These are phyloP conservation scores for Cenopis cana DNA, from an alignment of 2,888 invertebrate genomes.

Conservation along the genomic window DNA sequence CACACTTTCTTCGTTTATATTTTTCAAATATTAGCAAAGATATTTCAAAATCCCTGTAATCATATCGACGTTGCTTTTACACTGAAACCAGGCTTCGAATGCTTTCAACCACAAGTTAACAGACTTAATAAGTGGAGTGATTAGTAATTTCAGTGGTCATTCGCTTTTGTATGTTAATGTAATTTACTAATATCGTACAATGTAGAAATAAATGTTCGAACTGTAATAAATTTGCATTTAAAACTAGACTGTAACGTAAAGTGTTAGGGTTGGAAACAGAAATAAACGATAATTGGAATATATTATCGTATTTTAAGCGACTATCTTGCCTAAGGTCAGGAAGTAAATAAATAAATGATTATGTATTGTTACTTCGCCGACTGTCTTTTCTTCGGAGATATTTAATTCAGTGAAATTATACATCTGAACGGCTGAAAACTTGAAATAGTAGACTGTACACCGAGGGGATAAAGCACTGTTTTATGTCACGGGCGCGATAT, in stretches of 20 bases:
- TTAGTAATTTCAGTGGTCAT: slow-evolving; percentile 26
- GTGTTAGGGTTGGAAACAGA: background rate
- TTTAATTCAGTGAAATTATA: background rate
- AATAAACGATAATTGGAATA: background rate
- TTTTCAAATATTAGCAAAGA: slow-evolving; percentile 21
- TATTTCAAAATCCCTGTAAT: slow-evolving; percentile 24
- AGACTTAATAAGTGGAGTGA: slow-evolving; percentile 18
- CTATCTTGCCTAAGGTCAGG: slow-evolving; percentile 7
- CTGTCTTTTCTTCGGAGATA: background rate
- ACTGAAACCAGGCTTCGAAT: slow-evolving; percentile 9
- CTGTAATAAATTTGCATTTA: background rate
- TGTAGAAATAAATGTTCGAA: background rate
- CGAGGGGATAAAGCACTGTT: too few relatives aligned
- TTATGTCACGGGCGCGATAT: too few relatives aligned
- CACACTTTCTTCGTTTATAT: too few relatives aligned
- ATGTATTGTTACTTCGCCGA: background rate
- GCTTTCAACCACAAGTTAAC: slow-evolving; percentile 6
- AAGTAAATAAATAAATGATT: slow-evolving; percentile 2
- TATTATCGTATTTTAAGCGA: background rate
- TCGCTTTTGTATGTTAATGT: slow-evolving; percentile 38
- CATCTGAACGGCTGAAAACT: background rate
- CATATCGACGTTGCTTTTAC: slow-evolving; percentile 16
- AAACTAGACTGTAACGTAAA: background rate
- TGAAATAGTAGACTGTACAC: too few relatives aligned
- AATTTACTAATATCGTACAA: slow-evolving; percentile 21